Base-by-base conservation (phyloP, 2,797 vertebrate species). In the Saxicola maurus region DNA sequence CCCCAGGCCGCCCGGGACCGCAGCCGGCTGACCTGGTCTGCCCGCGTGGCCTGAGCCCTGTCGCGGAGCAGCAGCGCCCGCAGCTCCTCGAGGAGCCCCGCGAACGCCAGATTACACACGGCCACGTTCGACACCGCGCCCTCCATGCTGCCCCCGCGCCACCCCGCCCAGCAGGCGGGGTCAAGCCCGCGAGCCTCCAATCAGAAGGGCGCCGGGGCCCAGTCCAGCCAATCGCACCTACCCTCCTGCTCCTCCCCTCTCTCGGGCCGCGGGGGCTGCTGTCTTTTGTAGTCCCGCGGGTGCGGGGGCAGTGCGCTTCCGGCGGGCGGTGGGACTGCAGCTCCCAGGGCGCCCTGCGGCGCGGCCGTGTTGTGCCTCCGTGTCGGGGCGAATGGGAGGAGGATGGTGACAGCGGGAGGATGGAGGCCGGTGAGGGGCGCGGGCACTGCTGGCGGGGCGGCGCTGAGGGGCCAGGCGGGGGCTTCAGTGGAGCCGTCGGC, bases 51-150 rank as follows among this genome's bases (percentile, higher is more conserved):
- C 66, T 98, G 96, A 5, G 97, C 95, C 89, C 97, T 98, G 94
- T 99, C 97, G 13, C 97, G 97, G 82, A 97, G 94, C 77, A 99
- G 96, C 48, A 96, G 96, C 56, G 96, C 91, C 90, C 96, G 98
- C 82, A 99, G 85, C 88, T 98, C 94, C 13, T 99, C 98, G 85
- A 98, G 96, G 37, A 98, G 97, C 2, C 99, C 99, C 24, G 85
- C 87, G 80, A 98, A 99, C 14, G 99, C 98, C 78, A 98, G 96
- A 87, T 99, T 98, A 87, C 99, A 99, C 21, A 99, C 91, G 82
- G 97, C 97, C 49, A 99, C 95, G 49, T 99, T 97, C 9, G 99
- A 99, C 64, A 99, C 99, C 1, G 96, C 93, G 0, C 92, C 97
- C 76, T 97, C 98, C 97, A 98, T 98, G 27, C 82, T 78, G 43